A percentile compares a stretch with the other conserved stretches of the same genome.
Conservation (phyloP, 1,140 invertebrate genomes). For the Apis florea region DNA sequence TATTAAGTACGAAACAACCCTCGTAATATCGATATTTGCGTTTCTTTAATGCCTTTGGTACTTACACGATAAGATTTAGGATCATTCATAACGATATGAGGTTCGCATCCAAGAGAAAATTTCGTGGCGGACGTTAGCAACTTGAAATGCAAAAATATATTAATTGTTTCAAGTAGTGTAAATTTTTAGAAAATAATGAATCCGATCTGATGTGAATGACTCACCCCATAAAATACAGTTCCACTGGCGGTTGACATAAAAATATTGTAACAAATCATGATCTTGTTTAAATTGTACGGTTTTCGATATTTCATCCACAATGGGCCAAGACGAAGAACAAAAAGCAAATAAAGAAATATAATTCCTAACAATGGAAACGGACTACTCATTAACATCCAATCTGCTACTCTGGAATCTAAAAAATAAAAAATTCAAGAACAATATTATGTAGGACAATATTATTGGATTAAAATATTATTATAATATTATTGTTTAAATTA, state of each 20-base stretch:
- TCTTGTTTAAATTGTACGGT: conserved; percentile 81
- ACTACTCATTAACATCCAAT: conserved; percentile 87
- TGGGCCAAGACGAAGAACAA: conserved; percentile 83
- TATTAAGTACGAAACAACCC: conserved; percentile 22
- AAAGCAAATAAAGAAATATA: conserved; percentile 80
- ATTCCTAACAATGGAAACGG: conserved; percentile 82
- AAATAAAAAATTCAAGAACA: neutral
- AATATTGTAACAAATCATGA: conserved; percentile 83
- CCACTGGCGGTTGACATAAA: conserved; percentile 79
- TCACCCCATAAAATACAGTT: conserved; percentile 80
- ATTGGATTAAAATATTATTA: neutral
- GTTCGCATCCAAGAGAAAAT: conserved; percentile 74
- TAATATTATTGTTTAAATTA: neutral
- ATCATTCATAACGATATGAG: conserved; percentile 70
- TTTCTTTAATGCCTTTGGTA: neutral
- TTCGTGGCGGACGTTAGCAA: conserved; percentile 73
- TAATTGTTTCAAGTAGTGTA: neutral
- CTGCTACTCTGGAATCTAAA: conserved; percentile 88
- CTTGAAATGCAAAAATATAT: conserved; percentile 59
- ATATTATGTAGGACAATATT: neutral
- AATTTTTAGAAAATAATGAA: too few relatives aligned
- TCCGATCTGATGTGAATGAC: neutral
- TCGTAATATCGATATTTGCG: neutral
- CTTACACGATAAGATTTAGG: conserved; percentile 74
- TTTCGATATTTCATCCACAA: conserved; percentile 82